phyloP scores from a whole-genome alignment of 2,888 invertebrate genomes.

The Morpho helenor region DNA sequence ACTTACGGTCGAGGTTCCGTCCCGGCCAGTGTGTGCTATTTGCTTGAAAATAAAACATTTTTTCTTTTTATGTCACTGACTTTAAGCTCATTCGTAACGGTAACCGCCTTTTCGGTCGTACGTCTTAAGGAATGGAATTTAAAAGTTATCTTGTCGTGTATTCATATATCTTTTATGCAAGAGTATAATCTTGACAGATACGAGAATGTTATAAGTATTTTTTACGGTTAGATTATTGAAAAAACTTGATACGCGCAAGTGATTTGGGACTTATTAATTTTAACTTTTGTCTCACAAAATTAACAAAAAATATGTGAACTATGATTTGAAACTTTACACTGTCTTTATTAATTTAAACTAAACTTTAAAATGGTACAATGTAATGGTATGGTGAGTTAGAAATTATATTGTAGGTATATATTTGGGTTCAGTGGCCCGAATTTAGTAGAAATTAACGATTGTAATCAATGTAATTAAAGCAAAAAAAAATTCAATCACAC shows the following conservation, averaged over 20 bases:
- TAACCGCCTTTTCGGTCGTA: slow-evolving; percentile 63
- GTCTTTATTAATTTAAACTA: too few species aligned
- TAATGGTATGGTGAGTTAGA: too few species aligned
- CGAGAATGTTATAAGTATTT: slow-evolving; percentile 22
- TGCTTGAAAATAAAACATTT: slow-evolving; percentile 50
- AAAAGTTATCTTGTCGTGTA: slow-evolving; percentile 56
- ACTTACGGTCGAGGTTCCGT: slow-evolving; percentile 61
- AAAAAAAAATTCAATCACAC: too few species aligned
- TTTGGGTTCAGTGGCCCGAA: too few species aligned
- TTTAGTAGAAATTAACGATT: too few species aligned
- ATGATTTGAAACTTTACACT: too few species aligned
- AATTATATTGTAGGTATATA: too few species aligned
- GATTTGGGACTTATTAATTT: too few species aligned
- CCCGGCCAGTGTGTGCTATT: slow-evolving; percentile 66
- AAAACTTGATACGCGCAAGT: neutral
- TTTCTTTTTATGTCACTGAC: slow-evolving; percentile 59
- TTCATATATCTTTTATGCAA: slow-evolving; percentile 42
- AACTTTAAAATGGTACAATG: too few species aligned
- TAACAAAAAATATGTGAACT: too few species aligned
- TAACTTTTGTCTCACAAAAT: too few species aligned
- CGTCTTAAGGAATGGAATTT: slow-evolving; percentile 58
- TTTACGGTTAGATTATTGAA: slow-evolving; percentile 4
- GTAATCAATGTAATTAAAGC: too few species aligned
- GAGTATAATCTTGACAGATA: slow-evolving; percentile 56
- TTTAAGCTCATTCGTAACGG: slow-evolving; percentile 75